Evolutionary conservation across 2,888 invertebrate species (phyloP), one percentile per base, ranked within the genome.

Genomic region (Troglohyphantes excavatus): DNA sequence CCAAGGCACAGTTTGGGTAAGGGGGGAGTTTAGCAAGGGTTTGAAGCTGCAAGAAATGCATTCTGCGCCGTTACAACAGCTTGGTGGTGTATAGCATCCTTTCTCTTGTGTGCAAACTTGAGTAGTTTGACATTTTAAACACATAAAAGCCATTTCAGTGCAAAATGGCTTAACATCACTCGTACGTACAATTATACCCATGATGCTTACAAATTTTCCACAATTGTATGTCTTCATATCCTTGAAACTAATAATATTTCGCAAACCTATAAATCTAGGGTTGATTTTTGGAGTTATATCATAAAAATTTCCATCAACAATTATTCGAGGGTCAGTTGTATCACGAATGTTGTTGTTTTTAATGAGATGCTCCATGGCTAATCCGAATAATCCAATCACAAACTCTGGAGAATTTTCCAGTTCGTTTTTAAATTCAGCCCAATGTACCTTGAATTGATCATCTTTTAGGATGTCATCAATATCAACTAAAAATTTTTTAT

Each of bases 121-220:
- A 63, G 95, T 93, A 53, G 94, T 94, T 19, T 95, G 94, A 93
- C 98, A 98, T 78, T 94, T 94, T 6, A 94, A 94, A 93, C 98
- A 98, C 91, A 95, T 94, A 94, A 97, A 98, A 0, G 96, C 96
- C 94, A 98, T 95, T 93, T 96, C 96, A 7, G 95, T 95, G 92
- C 96, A 96, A 26, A 96, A 94, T 0, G 97, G 95, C 90, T 96
- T 96, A 0, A 96, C 95, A 92, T 95, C 95, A 19, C 97, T 96
- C 2, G 97, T 96, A 93, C 96, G 95, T 90, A 97, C 96, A 0
- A 98, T 97, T 63, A 97, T 97, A 0, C 98, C 98, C 93, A 96
- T 95, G 2, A 98, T 95, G 29, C 96, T 95, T 26, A 97, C 95
- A 91, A 98, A 93, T 93, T 96, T 96, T 5, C 96, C 96, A 94